Base-by-base conservation (phyloP, 2,113 vertebrate genomes). In the Dendrocopos noguchii region DNA sequence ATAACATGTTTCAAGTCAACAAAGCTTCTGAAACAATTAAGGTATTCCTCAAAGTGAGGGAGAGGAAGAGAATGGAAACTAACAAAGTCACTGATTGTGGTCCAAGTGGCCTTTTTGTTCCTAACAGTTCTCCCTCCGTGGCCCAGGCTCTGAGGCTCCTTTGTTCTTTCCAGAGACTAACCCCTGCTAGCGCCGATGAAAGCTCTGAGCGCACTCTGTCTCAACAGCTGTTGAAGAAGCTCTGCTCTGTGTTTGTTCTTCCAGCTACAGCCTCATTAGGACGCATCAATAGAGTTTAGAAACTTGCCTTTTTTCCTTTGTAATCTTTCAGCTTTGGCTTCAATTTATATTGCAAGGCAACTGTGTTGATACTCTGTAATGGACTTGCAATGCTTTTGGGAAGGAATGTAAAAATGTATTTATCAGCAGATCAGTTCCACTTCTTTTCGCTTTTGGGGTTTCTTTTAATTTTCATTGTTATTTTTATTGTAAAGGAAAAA, bases 201-300 rank as follows among this genome's bases (percentile, higher is more conserved):
- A 95, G 93, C 85, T 87, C 91, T 94, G 97, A 96, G 95, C 25
- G 18, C 80, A 71, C 91, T 83, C 82, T 95, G 97, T 93, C 94
- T 97, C 95, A 95, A 72, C 93, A 93, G 92, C 95, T 96, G 92
- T 75, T 94, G 85, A 91, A 95, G 93, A 92, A 96, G 90, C 82
- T 83, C 87, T 94, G 65, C 39, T 88, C 87, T 95, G 50, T 88
- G 46, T 95, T 90, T 84, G 28, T 92, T 92, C 84, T 93, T 81
- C 55, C 87, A 88, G 77, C 84, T 93, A 86, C 33, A 90, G 85
- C 57, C 60, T 87, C 68, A 57, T 66, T 91, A n/a, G 76, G 64
- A 73, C 79, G 53, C 13, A 0, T 60, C 70, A 50, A 21, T 5
- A 71, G 63, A 27, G 50, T 70, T 93, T 76, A 89, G 81, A 68